Conservation (phyloP, 64 coral and sea anemone species). For the Stichodactyla mertensii region DNA sequence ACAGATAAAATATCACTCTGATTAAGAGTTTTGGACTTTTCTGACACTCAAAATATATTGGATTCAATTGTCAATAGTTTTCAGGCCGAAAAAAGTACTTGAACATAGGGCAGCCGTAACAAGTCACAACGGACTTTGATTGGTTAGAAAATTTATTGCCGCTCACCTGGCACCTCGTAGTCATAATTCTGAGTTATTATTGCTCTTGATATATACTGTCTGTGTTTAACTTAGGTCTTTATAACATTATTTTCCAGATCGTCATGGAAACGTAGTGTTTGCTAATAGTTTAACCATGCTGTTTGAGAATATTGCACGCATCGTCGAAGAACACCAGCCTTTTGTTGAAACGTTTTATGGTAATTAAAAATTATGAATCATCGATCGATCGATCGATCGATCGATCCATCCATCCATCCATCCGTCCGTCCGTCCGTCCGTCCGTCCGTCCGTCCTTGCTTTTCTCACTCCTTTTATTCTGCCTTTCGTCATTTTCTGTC, state of each 20-base stretch:
- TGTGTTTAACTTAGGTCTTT: not conserved
- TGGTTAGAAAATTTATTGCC: too few species aligned
- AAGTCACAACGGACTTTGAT: too few species aligned
- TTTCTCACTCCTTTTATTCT: not conserved
- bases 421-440: not conserved
- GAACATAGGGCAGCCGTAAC: too few species aligned
- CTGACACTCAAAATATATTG: too few species aligned
- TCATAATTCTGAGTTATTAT: not conserved
- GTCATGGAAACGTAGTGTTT: constrained; percentile 87
- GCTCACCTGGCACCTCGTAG: too few species aligned
- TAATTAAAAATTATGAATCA: not conserved
- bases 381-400: too few species aligned
- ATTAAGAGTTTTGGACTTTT: too few species aligned
- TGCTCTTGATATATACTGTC: not conserved
- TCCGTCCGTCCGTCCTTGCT: not conserved
- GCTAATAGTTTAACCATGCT: constrained; percentile 89
- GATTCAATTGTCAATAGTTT: too few species aligned
- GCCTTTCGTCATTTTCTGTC: not conserved
- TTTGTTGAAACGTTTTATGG: constrained; percentile 96
- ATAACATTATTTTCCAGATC: constrained; percentile 42
- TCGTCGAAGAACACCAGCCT: constrained; percentile 98
- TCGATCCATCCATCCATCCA: not conserved
- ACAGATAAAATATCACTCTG: too few species aligned
- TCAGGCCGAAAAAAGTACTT: too few species aligned
- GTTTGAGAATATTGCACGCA: constrained; percentile 83